Evolutionary conservation across 2,888 invertebrate genomes (phyloP).

Genomic region (Acronicta psi): DNA sequence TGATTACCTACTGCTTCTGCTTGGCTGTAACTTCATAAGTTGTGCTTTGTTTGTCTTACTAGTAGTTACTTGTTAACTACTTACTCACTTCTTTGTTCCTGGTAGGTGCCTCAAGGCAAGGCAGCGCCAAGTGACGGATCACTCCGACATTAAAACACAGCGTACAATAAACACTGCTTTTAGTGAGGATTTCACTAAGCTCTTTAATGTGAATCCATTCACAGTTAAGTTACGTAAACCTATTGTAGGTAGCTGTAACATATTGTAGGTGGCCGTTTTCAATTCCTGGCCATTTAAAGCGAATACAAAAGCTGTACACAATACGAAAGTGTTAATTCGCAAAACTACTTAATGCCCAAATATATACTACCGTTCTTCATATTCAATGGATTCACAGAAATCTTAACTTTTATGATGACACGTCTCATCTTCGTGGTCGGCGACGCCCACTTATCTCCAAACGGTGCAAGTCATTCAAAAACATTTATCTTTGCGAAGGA

Average conservation of each 20-base stretch:
- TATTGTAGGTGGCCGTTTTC: conserved; percentile 32
- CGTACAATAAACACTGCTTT: too few relatives aligned
- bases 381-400: conserved; percentile 35
- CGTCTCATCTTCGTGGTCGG: conserved; percentile 18
- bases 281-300: conserved; percentile 26
- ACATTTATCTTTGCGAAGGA: conserved; percentile 7
- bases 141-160: too few relatives aligned
- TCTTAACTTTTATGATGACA: conserved; percentile 28
- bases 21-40: too few relatives aligned
- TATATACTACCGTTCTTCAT: conserved; percentile 18
- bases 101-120: too few relatives aligned
- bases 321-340: conserved; percentile 51
- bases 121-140: too few relatives aligned
- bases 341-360: conserved; percentile 32
- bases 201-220: conserved; percentile 27
- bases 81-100: too few relatives aligned
- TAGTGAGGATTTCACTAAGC: conserved; percentile 1
- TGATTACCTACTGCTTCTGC: too few relatives aligned
- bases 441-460: conserved; percentile 28
- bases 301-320: conserved; percentile 23
- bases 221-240: conserved; percentile 14
- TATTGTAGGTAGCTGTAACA: conserved; percentile 29
- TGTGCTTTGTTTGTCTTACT: too few relatives aligned
- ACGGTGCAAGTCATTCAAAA: conserved; percentile 13
- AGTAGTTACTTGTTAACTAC: too few relatives aligned